Evolutionary conservation across 2,888 invertebrate species (phyloP).

Genomic region (Parasteatoda lunata): DNA sequence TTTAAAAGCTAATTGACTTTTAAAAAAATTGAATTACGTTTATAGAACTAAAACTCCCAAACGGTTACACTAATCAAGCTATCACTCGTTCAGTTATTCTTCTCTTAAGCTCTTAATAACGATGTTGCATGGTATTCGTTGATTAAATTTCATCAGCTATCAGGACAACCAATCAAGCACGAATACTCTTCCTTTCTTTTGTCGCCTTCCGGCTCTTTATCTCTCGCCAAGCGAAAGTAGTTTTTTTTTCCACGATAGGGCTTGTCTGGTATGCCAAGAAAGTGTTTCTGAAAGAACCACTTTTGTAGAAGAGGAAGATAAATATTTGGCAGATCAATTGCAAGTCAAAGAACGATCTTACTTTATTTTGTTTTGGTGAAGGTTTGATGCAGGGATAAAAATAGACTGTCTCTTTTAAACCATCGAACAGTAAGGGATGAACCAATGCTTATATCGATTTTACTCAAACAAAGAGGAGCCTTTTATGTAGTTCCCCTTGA

Average conservation of each 20-base stretch:
- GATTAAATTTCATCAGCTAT: constrained; percentile 33
- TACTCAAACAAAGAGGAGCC: neutral
- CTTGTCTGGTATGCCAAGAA: constrained; percentile 3
- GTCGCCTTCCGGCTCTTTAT: constrained; percentile 5
- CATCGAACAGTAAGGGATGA: neutral
- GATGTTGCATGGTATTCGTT: constrained; percentile 22
- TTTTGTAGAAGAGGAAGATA: constrained; percentile 2
- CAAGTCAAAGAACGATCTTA: constrained; percentile 3
- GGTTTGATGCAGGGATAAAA: constrained; percentile 5
- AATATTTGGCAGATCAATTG: constrained; percentile 5
- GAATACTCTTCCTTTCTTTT: neutral
- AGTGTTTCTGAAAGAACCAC: constrained; percentile 5
- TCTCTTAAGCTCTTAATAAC: constrained; percentile 18
- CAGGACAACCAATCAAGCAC: constrained; percentile 30
- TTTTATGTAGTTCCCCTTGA: neutral
- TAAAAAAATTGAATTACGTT: too few species aligned
- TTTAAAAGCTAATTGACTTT: too few species aligned
- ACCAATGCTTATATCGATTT: neutral
- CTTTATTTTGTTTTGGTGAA: neutral
- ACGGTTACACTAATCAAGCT: neutral
- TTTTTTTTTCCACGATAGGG: neutral
- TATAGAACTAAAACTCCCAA: too few species aligned
- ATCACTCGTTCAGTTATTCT: neutral
- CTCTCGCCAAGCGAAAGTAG: neutral
- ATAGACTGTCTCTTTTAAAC: neutral